A percentile compares a stretch with the other conserved stretches of the same genome.
Conservation (phyloP, 2,113 vertebrate genomes). For the Trematocara stigmaticum region DNA sequence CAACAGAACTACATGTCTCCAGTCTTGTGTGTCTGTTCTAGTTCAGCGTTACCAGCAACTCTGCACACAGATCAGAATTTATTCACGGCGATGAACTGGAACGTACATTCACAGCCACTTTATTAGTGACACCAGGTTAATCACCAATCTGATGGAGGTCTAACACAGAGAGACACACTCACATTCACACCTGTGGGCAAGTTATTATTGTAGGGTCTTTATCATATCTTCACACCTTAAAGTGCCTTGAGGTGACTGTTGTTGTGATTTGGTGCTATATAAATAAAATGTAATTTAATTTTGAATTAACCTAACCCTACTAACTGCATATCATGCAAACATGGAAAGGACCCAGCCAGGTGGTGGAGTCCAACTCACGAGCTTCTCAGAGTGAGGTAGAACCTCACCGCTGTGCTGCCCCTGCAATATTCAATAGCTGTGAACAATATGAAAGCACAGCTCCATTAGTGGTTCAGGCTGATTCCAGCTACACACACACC, state of each 20-base stretch:
- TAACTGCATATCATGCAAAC: background rate
- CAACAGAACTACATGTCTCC: background rate
- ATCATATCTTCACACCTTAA: background rate
- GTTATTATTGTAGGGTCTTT: background rate
- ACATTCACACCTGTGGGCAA: background rate
- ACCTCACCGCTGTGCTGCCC: background rate
- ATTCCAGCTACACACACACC: background rate
- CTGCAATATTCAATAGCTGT: background rate
- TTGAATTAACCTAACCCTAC: background rate
- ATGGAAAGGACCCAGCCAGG: background rate
- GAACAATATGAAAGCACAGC: background rate
- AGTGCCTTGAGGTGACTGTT: rapidly evolving
- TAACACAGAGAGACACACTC: background rate
- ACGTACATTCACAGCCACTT: rapidly evolving
- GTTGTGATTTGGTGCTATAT: background rate
- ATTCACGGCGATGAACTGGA: background rate
- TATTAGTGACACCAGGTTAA: background rate
- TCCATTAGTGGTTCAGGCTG: background rate
- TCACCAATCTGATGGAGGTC: background rate
- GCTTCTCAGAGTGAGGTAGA: background rate
- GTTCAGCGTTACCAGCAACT: background rate
- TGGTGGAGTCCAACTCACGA: background rate
- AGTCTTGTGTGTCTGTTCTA: background rate
- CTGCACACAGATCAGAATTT: background rate
- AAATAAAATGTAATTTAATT: background rate